These are phyloP conservation scores for Ceraclea dissimilis DNA, from an alignment of 2,888 invertebrate species.

Conservation along the genomic window DNA sequence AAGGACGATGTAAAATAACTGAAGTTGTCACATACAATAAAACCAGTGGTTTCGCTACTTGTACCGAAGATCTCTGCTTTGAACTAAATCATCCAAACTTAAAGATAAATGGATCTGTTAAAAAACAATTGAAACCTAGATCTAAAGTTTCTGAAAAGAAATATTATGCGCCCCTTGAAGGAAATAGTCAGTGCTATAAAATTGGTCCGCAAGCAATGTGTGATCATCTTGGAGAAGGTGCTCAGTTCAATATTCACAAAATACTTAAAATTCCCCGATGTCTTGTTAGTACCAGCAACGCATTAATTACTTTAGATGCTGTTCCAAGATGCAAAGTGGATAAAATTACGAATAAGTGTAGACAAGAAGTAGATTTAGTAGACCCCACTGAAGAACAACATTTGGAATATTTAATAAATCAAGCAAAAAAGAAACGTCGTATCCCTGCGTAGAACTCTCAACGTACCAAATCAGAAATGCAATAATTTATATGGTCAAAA, in stretches of 20 bases:
- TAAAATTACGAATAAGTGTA: conserved; percentile 11
- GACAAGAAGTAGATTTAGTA: conserved; percentile 6
- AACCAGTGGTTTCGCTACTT: conserved; percentile 8
- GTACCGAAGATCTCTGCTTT: conserved; percentile 10
- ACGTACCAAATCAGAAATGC: too few relatives aligned
- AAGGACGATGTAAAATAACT: conserved; percentile 11
- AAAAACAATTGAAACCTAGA: neutral
- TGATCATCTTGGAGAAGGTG: neutral
- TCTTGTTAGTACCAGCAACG: too few relatives aligned
- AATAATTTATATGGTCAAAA: too few relatives aligned
- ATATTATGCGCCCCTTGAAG: conserved; percentile 12
- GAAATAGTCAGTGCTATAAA: conserved; percentile 12
- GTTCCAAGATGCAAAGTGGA: conserved; percentile 7
- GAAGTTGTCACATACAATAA: conserved; percentile 13
- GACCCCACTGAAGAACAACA: conserved; percentile 3
- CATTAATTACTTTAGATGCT: conserved; percentile 6
- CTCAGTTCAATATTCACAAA: conserved; percentile 6
- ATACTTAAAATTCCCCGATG: conserved; percentile 7
- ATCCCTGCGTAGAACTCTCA: too few relatives aligned
- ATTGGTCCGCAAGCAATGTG: conserved; percentile 10
- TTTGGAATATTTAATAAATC: conserved; percentile 1
- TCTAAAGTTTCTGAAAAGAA: conserved; percentile 6
- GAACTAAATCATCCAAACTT: conserved; percentile 4
- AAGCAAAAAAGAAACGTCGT: conserved; percentile 7
- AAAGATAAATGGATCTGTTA: too few relatives aligned